A percentile compares a stretch with the other conserved stretches of the same genome.
These are phyloP conservation scores for Micronycteris hirsuta DNA, from an alignment of 2,113 vertebrate species.

Conservation along the genomic window DNA sequence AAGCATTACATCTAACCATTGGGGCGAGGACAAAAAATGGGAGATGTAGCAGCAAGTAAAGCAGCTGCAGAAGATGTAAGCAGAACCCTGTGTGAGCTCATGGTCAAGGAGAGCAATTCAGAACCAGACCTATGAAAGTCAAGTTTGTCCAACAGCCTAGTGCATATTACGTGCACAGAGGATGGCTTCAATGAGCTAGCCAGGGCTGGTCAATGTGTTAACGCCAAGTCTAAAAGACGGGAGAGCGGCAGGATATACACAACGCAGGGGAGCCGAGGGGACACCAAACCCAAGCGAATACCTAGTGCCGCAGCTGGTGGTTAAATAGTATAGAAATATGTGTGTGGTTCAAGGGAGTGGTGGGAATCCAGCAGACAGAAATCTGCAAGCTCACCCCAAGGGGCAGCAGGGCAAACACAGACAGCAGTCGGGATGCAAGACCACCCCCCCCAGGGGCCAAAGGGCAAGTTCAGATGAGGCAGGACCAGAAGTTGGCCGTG, in stretches of 20 bases:
- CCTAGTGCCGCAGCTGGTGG: fast-evolving
- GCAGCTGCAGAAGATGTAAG: background rate
- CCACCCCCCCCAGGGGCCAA: background rate
- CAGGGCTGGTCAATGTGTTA: background rate
- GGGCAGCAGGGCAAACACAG: background rate
- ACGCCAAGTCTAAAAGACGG: background rate
- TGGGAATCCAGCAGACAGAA: background rate
- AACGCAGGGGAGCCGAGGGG: background rate
- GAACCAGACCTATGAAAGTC: background rate
- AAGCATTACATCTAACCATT: background rate
- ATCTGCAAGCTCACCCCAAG: background rate
- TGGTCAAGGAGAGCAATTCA: background rate
- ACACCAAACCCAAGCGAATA: background rate
- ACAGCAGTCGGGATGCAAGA: background rate
- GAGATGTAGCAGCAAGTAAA: background rate
- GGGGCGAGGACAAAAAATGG: background rate
- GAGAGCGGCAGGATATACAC: background rate
- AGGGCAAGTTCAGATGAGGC: background rate
- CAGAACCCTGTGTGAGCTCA: background rate
- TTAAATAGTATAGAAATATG: background rate
- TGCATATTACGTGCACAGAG: fast-evolving
- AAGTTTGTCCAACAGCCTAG: background rate
- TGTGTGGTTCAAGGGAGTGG: background rate
- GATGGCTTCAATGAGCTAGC: background rate
- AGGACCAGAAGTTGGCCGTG: background rate